Base-by-base conservation (phyloP, 2,888 invertebrate species). In the Orthonevra nobilis region DNA sequence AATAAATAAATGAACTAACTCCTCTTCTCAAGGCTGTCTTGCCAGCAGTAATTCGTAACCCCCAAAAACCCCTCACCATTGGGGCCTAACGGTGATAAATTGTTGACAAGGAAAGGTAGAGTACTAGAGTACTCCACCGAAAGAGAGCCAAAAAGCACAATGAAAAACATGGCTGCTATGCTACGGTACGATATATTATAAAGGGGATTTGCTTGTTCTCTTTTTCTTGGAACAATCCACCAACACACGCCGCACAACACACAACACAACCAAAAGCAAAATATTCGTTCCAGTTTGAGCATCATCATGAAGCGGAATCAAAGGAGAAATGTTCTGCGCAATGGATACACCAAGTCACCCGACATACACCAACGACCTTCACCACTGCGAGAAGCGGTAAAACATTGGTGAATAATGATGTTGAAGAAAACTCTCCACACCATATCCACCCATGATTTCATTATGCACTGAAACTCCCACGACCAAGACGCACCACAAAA, bases 21-120 rank as follows among this genome's bases (percentile, higher is more conserved):
- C 44, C 63, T 73, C 61, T 68, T 79, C 73, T 79, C 73, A 79
- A 79, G 79, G 79, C 79, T 79, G 79, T 73, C 79, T 58, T 72
- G 64, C 23, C 60, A 66, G 54, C 79, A 23, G 56, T 12, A 14
- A 52, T 38, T 48, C 32, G 52, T 40, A 14, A 10, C 32, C 26
- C 40, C 52, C n/a, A n/a, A n/a, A n/a, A n/a, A n/a, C n/a, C 34
- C 56, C 40, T 42, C 42, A 23, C 3, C 56, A 54, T 61, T n/a
- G n/a, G 42, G 28, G 40, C 20, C 52, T 79, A 79, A 79, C 79
- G 73, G 79, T 73, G 73, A 73, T 79, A 73, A 73, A 79, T 79
- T 73, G 73, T 36, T 73, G 38, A 61, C 73, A 79, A 68, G 42
- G 42, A 69, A 48, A 69, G 74, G 34, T 60, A 23, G 20, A 63